These are phyloP conservation scores for Pristionchus japonicus DNA, from an alignment of 2,888 invertebrate genomes.

Conservation along the genomic window DNA sequence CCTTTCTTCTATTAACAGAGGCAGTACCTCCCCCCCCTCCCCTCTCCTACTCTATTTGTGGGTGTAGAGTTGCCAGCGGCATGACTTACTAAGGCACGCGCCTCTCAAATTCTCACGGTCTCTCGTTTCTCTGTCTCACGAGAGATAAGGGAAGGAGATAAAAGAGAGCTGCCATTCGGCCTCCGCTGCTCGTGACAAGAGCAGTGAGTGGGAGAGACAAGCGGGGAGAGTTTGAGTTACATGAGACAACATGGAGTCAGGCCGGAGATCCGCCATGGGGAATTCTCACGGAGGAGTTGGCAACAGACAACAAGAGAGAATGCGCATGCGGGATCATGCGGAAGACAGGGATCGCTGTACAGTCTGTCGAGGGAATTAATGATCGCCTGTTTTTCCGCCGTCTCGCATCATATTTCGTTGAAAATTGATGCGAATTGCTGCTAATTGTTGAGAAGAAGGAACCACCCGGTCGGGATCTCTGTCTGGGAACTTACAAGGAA, in stretches of 20 bases:
- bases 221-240: background rate
- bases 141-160: background rate
- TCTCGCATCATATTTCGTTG: background rate
- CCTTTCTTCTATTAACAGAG: background rate
- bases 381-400: background rate
- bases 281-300: background rate
- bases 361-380: background rate
- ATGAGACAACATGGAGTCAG: background rate
- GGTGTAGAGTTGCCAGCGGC: background rate
- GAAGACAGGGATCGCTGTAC: too few species aligned
- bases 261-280: background rate
- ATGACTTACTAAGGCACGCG: background rate
- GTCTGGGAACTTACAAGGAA: background rate
- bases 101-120: background rate
- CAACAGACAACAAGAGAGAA: background rate
- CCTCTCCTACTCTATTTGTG: conserved; percentile 6
- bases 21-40: too few species aligned
- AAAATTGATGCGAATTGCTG: background rate
- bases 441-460: background rate
- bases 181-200: conserved; percentile 4
- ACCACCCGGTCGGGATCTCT: background rate
- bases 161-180: background rate
- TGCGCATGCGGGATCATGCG: background rate
- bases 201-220: conserved; percentile 11
- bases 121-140: background rate